A percentile compares a stretch with the other conserved stretches of the same genome.
Evolutionary conservation across 2,888 invertebrate species (phyloP).

Genomic region (Chaitophorus viminalis): DNA sequence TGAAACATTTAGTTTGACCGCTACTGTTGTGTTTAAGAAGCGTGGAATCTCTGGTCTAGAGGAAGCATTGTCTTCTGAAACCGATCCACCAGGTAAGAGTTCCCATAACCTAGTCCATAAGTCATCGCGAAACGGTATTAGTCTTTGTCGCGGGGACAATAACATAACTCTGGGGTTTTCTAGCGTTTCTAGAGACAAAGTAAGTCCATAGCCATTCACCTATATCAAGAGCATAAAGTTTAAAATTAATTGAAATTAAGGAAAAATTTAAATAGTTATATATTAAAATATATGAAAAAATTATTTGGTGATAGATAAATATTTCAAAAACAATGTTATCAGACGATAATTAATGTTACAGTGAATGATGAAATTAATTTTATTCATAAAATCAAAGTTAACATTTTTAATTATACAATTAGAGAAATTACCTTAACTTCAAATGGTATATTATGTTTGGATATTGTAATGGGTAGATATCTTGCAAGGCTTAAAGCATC

Average conservation of each 20-base stretch:
- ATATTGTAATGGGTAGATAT: slow-evolving; percentile 77
- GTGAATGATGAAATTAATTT: too few relatives aligned
- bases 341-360: too few relatives aligned
- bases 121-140: slow-evolving; percentile 83
- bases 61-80: slow-evolving; percentile 57
- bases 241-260: not conserved
- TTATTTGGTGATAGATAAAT: too few relatives aligned
- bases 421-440: slow-evolving; percentile 72
- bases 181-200: slow-evolving; percentile 72
- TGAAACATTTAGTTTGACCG: slow-evolving; percentile 81
- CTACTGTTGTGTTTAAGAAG: slow-evolving; percentile 77
- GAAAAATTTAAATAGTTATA: not conserved
- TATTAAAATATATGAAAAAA: not conserved
- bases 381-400: too few relatives aligned
- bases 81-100: slow-evolving; percentile 67
- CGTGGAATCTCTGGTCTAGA: slow-evolving; percentile 67
- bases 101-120: slow-evolving; percentile 87
- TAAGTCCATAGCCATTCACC: slow-evolving; percentile 71
- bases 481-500: slow-evolving; percentile 77
- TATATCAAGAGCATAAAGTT: slow-evolving; percentile 63
- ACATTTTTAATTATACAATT: slow-evolving; percentile 48
- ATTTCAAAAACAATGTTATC: too few relatives aligned
- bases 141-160: slow-evolving; percentile 83
- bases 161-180: slow-evolving; percentile 87
- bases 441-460: slow-evolving; percentile 71